Percentiles rank a stretch among this genome's conserved stretches.
These are phyloP conservation scores for Intellagama lesueurii DNA, from an alignment of 2,797 vertebrate species.

Conservation along the genomic window DNA sequence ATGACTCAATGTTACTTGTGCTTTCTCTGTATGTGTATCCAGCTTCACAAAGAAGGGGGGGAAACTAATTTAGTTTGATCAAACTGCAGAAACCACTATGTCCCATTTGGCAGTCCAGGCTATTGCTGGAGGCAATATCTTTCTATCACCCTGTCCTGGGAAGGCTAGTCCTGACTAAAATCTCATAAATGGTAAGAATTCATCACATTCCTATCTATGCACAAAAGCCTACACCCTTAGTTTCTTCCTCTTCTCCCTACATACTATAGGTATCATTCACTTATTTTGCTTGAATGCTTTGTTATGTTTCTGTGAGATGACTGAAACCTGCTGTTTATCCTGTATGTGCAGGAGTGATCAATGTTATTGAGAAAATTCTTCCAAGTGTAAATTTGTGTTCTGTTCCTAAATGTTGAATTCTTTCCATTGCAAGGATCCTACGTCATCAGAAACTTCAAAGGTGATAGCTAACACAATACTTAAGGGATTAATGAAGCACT, in stretches of 20 bases:
- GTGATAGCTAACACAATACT: background rate
- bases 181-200: too few species aligned
- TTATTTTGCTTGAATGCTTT: conserved; percentile 14
- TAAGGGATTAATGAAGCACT: background rate
- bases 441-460: background rate
- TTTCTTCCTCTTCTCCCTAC: background rate
- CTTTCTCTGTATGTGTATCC: too few species aligned
- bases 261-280: background rate
- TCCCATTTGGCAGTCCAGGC: too few species aligned
- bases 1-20: too few species aligned
- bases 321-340: conserved; percentile 22
- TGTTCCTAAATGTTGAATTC: background rate
- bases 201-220: background rate
- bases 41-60: too few species aligned
- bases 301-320: background rate
- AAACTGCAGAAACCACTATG: too few species aligned
- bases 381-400: conserved; percentile 36
- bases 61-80: too few species aligned
- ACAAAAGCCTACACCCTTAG: conserved; percentile 8
- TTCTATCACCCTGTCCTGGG: too few species aligned
- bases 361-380: conserved; percentile 45
- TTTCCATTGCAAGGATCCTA: conserved; percentile 2
- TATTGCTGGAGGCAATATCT: too few species aligned
- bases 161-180: too few species aligned
- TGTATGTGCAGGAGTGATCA: conserved; percentile 16